Evolutionary conservation across 2,113 vertebrate species (phyloP).

Genomic region (Ceyx cyanopectus): DNA sequence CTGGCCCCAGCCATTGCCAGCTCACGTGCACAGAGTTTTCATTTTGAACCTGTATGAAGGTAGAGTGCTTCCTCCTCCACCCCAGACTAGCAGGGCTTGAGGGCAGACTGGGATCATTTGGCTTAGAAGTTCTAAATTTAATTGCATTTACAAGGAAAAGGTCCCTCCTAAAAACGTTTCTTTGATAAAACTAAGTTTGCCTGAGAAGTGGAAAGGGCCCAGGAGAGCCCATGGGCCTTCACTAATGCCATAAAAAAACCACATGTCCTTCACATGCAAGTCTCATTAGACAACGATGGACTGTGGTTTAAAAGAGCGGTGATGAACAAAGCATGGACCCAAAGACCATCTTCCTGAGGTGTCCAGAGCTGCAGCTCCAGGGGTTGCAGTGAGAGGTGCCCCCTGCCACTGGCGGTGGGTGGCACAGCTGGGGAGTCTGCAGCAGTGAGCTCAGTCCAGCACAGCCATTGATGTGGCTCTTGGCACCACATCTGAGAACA

Average conservation of each 20-base stretch:
- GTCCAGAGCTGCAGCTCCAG: background rate
- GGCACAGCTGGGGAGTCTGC: background rate
- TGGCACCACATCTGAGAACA: conserved; percentile 52
- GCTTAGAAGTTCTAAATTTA: background rate
- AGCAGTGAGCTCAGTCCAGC: background rate
- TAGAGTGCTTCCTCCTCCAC: background rate
- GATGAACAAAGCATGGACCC: background rate
- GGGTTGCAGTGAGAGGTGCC: background rate
- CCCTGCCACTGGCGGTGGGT: background rate
- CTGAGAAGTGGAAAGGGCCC: background rate
- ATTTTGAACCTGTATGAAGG: background rate
- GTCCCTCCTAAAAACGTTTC: background rate
- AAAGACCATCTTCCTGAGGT: background rate
- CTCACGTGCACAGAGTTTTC: rapidly evolving
- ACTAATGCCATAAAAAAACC: rapidly evolving
- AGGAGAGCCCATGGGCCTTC: background rate
- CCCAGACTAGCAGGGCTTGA: background rate
- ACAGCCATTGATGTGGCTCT: conserved; percentile 41
- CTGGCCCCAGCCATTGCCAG: background rate
- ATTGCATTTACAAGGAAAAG: background rate
- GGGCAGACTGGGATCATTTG: background rate
- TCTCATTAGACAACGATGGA: background rate
- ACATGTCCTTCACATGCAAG: background rate
- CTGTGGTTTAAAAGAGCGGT: background rate
- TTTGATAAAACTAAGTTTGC: background rate